Base-by-base conservation (phyloP, 2,797 vertebrate species). In the Macropodus opercularis region DNA sequence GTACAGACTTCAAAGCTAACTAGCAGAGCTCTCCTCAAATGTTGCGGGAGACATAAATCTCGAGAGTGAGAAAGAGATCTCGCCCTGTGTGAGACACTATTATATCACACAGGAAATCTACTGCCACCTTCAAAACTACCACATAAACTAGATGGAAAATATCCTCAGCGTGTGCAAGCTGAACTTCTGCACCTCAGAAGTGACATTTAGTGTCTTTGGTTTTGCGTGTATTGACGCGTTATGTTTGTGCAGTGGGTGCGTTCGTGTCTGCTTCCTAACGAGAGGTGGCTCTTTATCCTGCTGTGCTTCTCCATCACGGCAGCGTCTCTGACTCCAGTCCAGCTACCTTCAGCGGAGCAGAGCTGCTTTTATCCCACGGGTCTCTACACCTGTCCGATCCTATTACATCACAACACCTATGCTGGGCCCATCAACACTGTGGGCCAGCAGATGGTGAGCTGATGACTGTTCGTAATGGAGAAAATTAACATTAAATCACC, bases 361-460 rank as follows among this genome's bases (percentile, higher is more conserved):
- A 50, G 32, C 51, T 54, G 43, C 46, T 52, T 53, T 32, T 15
- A 21, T 50, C 41, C 17, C 2, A 11, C 2, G 7, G 29, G 35
- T 55, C n/a, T 72, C 26, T 68, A 71, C 48, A 66, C 50, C 53
- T 70, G 74, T 80, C 76, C 67, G 69, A 67, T 69, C 38, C 10
- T 23, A 49, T 83, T 79, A 82, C 41, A 62, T 58, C 40, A 17
- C 60, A 52, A 44, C 59, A 49, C 26, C 18, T 67, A 64, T 52
- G 62, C 60, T 29, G 52, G 32, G 61, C 80, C 52, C 66, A 77
- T 77, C 58, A 43, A 17, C 42, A 17, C 66, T 38, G 79, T 27
- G n/a, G 54, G 39, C 39, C 56, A 65, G 64, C 86, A 84, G 77
- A 75, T 79, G 77, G 72, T 65, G 64, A 67, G 58, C 59, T 63